These are phyloP conservation scores for Cerastis leucographa DNA, from an alignment of 2,888 invertebrate species.

Conservation along the genomic window DNA sequence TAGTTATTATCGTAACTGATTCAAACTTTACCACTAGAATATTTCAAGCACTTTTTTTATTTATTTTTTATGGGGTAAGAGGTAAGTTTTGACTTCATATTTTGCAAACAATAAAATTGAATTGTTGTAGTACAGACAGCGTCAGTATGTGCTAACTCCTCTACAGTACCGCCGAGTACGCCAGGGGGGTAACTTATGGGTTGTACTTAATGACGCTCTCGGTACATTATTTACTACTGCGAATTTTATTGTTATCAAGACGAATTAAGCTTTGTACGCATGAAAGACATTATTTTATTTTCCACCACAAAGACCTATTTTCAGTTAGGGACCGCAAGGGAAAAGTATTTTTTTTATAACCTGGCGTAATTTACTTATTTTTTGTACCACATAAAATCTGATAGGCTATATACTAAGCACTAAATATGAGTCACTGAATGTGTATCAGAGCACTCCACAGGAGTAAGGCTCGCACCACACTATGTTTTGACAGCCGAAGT, in stretches of 20 bases:
- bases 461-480: slow-evolving; percentile 72
- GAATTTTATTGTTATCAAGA: background rate
- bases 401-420: slow-evolving; percentile 55
- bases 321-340: background rate
- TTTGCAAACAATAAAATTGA: background rate
- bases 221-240: background rate
- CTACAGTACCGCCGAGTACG: no score
- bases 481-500: slow-evolving; percentile 87
- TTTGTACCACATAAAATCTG: slow-evolving; percentile 44
- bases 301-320: background rate
- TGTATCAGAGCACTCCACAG: slow-evolving; percentile 62
- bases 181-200: no score
- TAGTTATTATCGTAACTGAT: slow-evolving; percentile 40
- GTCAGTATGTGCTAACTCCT: no score
- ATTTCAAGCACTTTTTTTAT: slow-evolving; percentile 33
- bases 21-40: slow-evolving; percentile 15
- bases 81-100: background rate
- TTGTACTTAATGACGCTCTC: no score
- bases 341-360: slow-evolving; percentile 17
- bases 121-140: no score
- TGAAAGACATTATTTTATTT: background rate
- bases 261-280: background rate
- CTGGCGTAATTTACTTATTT: slow-evolving; percentile 43
- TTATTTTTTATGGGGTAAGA: slow-evolving; percentile 27
- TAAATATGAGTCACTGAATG: slow-evolving; percentile 63